Evolutionary conservation across 1,140 invertebrate species (phyloP).

Genomic region (Lucilia sericata): DNA sequence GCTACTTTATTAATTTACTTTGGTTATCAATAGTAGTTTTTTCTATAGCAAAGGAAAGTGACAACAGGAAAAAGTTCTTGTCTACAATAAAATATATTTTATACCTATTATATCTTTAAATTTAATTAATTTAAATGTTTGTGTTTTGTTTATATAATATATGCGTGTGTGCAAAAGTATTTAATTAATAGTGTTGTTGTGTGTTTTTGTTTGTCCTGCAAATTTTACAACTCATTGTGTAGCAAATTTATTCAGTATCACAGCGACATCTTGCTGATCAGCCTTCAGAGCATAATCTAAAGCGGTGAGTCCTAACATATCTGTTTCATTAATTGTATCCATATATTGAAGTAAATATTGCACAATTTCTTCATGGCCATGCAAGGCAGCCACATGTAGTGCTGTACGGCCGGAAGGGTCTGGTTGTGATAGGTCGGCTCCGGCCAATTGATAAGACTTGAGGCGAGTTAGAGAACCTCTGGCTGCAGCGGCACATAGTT

Average conservation of each 20-base stretch:
- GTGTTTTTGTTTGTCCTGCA: neutral
- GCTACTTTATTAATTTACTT: too few species aligned
- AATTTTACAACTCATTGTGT: neutral
- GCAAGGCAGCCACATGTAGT: conserved; percentile 72
- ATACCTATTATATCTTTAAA: too few species aligned
- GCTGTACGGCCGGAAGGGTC: conserved; percentile 74
- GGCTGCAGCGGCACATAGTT: conserved; percentile 74
- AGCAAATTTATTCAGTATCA: conserved; percentile 45
- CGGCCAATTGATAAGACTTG: conserved; percentile 73
- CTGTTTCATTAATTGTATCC: conserved; percentile 61
- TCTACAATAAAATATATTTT: too few species aligned
- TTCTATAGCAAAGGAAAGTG: too few species aligned
- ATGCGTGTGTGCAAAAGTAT: neutral
- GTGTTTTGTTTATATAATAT: too few species aligned
- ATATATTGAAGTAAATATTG: conserved; percentile 68
- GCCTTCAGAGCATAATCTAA: conserved; percentile 68
- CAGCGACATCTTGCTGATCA: conserved; percentile 57
- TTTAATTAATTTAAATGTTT: too few species aligned
- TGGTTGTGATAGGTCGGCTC: conserved; percentile 73
- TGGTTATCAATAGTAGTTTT: too few species aligned
- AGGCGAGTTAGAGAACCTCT: conserved; percentile 72
- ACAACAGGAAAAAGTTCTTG: too few species aligned
- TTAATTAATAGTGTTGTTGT: neutral
- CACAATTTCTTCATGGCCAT: conserved; percentile 65
- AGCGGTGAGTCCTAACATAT: conserved; percentile 69